Percentiles rank a stretch among this genome's conserved stretches.
phyloP scores from a whole-genome alignment of 2,113 vertebrate species.

The Cyanoliseus patagonus region DNA sequence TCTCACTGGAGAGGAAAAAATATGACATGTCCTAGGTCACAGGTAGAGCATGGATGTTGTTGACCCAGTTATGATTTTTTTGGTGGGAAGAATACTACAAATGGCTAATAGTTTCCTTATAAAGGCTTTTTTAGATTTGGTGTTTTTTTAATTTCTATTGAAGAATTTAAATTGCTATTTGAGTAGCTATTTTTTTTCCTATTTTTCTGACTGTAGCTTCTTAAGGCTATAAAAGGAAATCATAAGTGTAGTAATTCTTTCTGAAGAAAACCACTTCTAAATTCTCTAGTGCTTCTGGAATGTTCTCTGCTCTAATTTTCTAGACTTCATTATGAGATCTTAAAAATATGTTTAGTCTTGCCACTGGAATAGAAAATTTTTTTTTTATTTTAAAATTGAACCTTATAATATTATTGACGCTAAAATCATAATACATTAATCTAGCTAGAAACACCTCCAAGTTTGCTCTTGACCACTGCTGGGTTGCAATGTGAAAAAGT shows the following conservation, averaged over 20 bases:
- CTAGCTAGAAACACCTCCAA: not conserved
- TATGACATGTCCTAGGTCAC: not conserved
- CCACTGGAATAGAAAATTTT: not conserved
- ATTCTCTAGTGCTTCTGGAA: slow-evolving; percentile 44
- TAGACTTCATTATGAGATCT: not conserved
- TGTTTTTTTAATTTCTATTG: not conserved
- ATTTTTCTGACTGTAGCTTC: not conserved
- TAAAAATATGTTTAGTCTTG: not conserved
- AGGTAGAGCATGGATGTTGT: not conserved
- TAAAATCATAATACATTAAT: not conserved
- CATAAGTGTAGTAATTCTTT: slow-evolving; percentile 10
- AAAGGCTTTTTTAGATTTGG: not conserved
- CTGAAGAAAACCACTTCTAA: slow-evolving; percentile 1
- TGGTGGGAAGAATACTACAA: not conserved
- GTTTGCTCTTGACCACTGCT: not conserved
- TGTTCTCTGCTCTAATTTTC: slow-evolving; percentile 39
- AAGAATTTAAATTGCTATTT: not conserved
- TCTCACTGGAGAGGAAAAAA: not conserved
- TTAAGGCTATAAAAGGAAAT: slow-evolving; percentile 40
- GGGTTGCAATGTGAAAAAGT: not conserved
- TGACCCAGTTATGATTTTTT: not conserved
- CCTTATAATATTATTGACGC: not conserved
- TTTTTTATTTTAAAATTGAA: not conserved
- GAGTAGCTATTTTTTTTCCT: not conserved
- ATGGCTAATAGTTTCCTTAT: not conserved